phyloP scores from a whole-genome alignment of 2,113 vertebrate species.

The Salvelinus alpinus region DNA sequence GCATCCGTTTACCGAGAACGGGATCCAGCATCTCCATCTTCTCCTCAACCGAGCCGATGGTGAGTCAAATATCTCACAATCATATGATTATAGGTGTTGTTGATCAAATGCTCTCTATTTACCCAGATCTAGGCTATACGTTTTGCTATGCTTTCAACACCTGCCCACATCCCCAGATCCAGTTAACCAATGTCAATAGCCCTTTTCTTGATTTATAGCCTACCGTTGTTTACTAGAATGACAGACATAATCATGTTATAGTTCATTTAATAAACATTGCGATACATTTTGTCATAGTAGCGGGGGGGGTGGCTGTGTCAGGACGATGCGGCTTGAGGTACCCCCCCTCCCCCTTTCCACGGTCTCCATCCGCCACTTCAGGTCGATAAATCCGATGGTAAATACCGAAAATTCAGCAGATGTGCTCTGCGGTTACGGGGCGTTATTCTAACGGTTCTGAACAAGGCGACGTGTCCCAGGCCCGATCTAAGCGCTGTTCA shows the following conservation, averaged over 20 bases:
- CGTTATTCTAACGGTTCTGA: conserved; percentile 13
- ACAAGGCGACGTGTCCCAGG: conserved; percentile 1
- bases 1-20: conserved; percentile 47
- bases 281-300: neutral
- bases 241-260: neutral
- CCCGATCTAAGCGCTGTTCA: conserved; percentile 16
- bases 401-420: conserved; percentile 38
- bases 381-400: conserved; percentile 63
- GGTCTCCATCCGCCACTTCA: conserved; percentile 27
- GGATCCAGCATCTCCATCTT: conserved; percentile 59
- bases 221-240: neutral
- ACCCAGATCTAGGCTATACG: too few species aligned
- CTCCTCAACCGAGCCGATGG: conserved; percentile 31
- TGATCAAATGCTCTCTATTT: neutral
- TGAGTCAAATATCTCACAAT: conserved; percentile 51
- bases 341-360: conserved; percentile 6
- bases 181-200: neutral
- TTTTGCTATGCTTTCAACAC: neutral
- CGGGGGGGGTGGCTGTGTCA: conserved; percentile 47
- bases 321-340: conserved; percentile 52
- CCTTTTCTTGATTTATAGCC: neutral
- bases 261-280: neutral
- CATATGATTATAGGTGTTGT: neutral
- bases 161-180: neutral
- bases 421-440: too few species aligned